Evolutionary conservation across 1,140 invertebrate species (phyloP), one percentile per base, ranked within the genome.

Genomic region (Ectropis grisescens): DNA sequence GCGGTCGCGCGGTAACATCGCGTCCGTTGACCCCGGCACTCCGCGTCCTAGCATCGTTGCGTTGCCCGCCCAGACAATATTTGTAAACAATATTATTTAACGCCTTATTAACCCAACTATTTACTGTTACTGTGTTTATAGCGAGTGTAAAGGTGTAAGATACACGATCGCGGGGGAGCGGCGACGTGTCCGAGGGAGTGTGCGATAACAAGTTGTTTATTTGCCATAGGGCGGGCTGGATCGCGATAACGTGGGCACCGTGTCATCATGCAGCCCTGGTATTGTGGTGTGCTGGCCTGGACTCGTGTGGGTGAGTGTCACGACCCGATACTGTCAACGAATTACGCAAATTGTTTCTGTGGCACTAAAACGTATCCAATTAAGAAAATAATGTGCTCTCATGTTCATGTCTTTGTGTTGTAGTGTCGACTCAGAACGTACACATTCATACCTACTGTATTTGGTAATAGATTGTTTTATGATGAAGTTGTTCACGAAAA

Each of bases 1-100:
- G n/a, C n/a, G n/a, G n/a, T n/a, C 42, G 36, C 41, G 34, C 31
- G 32, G 10, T 24, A 36, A 35, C 33, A 34, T 11, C 22, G 13
- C 29, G 40, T 29, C 30, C 40, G 29, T 42, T 36, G 33, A 42
- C 41, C 41, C 26, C 34, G 33, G 11, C 35, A 29, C 22, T 33
- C 29, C 41, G 31, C 33, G 33, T 24, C 40, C 33, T 24, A 24
- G 22, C 32, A 22, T 25, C 22, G 22, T 22, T 24, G 32, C 32
- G 30, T 22, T 22, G 30, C 32, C 22, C 23, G 12, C 22, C 13
- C 9, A n/a, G 12, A 24, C 3, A 16, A 10, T 33, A 33, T 33
- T 33, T 33, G 26, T 24, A 33, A 33, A 33, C 32, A 33, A 33
- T 33, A n/a, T n/a, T n/a, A n/a, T n/a, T n/a, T n/a, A n/a, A n/a